Percentiles rank a stretch among this genome's conserved stretches.
phyloP scores from a whole-genome alignment of 2,113 vertebrate genomes.

The Podarcis cretensis region DNA sequence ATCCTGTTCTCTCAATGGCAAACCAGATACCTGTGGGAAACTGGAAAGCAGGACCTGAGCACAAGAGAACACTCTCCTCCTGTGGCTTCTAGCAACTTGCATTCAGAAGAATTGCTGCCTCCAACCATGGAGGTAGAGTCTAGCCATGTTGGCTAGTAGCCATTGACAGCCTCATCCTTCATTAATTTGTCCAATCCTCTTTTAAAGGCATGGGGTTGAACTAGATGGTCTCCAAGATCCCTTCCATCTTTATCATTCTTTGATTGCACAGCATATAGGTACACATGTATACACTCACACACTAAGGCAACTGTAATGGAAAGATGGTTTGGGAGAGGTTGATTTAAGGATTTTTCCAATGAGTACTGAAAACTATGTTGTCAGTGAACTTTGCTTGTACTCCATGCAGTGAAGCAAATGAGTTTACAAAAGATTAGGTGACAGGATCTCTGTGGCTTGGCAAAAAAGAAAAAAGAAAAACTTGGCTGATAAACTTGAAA shows the following conservation, averaged over 20 bases:
- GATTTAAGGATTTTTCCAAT: neutral
- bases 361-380: neutral
- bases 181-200: neutral
- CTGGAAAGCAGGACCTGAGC: too few relatives aligned
- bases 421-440: conserved; percentile 31
- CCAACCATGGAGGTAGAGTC: too few relatives aligned
- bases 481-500: conserved; percentile 18
- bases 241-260: neutral
- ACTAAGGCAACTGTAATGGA: neutral
- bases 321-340: neutral
- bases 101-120: too few relatives aligned
- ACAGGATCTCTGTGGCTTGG: conserved; percentile 8
- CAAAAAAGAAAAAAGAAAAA: neutral
- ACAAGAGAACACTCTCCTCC: too few relatives aligned
- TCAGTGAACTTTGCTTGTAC: conserved; percentile 13
- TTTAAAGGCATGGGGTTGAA: neutral
- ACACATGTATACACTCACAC: neutral
- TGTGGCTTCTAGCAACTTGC: too few relatives aligned
- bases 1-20: too few relatives aligned
- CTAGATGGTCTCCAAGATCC: neutral
- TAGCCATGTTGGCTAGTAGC: too few relatives aligned
- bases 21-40: too few relatives aligned
- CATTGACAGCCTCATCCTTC: too few relatives aligned
- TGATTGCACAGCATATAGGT: neutral
- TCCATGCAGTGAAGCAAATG: conserved; percentile 8